Conservation (phyloP, 2,888 invertebrate species). For the Agapostemon virescens region DNA sequence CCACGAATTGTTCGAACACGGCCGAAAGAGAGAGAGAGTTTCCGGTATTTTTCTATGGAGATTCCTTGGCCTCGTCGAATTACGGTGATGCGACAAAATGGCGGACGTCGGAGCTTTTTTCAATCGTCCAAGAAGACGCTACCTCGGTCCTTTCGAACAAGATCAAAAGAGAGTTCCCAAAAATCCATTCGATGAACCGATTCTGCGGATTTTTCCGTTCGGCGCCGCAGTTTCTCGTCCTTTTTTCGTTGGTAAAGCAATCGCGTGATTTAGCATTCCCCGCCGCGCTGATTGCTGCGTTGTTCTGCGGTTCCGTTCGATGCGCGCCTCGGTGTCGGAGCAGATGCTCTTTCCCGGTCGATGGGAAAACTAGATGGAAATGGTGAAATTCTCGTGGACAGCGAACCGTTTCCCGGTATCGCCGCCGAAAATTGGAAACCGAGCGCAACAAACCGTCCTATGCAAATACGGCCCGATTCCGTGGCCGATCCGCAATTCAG, state of each 20-base stretch:
- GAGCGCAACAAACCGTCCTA: conserved; percentile 26
- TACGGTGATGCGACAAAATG: conserved; percentile 31
- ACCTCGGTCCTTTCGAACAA: background rate
- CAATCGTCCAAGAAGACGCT: background rate
- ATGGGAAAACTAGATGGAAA: background rate
- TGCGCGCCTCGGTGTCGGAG: background rate
- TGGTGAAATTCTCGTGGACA: background rate
- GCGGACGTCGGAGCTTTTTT: background rate
- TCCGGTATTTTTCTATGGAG: too few relatives aligned
- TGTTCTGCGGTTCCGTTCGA: background rate
- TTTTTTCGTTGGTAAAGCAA: background rate
- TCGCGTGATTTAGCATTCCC: background rate
- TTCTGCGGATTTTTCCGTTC: background rate
- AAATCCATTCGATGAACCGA: too few relatives aligned
- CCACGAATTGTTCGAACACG: too few relatives aligned
- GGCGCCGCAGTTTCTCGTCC: too few relatives aligned
- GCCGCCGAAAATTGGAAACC: conserved; percentile 39
- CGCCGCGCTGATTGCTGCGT: background rate
- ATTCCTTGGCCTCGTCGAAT: conserved; percentile 24
- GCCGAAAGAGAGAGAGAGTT: too few relatives aligned
- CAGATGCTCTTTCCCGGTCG: background rate
- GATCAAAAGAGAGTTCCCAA: too few relatives aligned
- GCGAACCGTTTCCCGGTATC: background rate
- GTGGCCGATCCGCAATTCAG: conserved; percentile 17
- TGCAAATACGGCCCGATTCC: conserved; percentile 33